Conservation (phyloP, 2,888 invertebrate genomes). For the Coecobrya sp. region DNA sequence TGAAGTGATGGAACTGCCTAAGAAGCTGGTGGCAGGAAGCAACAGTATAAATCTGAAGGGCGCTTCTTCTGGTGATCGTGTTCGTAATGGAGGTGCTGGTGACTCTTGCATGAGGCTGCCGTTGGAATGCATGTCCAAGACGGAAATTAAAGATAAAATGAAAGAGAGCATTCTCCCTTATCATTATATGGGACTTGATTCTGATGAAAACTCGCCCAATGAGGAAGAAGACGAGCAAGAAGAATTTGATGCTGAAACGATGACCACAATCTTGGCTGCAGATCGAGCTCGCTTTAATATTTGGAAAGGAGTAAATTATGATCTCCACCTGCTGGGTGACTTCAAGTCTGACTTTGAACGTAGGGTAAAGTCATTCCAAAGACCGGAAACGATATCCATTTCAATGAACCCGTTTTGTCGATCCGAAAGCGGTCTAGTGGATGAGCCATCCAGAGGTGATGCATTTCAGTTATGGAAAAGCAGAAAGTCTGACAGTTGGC, state of each 20-base stretch:
- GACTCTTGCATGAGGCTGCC: conserved; percentile 36
- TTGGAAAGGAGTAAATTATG: conserved; percentile 78
- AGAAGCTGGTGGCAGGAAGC: not conserved
- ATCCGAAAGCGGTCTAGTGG: conserved; percentile 57
- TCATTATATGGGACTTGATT: not conserved
- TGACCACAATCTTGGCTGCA: not conserved
- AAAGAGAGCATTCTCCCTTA: not conserved
- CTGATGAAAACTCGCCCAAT: not conserved
- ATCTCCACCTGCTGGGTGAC: conserved; percentile 73
- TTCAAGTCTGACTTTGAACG: conserved; percentile 73
- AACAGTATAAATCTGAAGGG: not conserved
- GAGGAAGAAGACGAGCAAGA: conserved; percentile 42
- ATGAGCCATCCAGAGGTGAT: conserved; percentile 59
- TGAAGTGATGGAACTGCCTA: not conserved
- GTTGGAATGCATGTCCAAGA: conserved; percentile 51
- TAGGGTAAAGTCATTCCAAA: conserved; percentile 72
- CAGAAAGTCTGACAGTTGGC: conserved; percentile 15
- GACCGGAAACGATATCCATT: conserved; percentile 45
- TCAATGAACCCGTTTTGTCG: conserved; percentile 78
- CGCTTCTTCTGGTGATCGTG: not conserved
- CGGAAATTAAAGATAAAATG: conserved; percentile 44
- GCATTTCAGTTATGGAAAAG: conserved; percentile 77
- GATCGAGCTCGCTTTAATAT: conserved; percentile 75
- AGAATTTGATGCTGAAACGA: not conserved
- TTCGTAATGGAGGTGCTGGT: conserved; percentile 33